These are phyloP conservation scores for Eolophus roseicapilla DNA, from an alignment of 2,113 vertebrate species.

Conservation along the genomic window DNA sequence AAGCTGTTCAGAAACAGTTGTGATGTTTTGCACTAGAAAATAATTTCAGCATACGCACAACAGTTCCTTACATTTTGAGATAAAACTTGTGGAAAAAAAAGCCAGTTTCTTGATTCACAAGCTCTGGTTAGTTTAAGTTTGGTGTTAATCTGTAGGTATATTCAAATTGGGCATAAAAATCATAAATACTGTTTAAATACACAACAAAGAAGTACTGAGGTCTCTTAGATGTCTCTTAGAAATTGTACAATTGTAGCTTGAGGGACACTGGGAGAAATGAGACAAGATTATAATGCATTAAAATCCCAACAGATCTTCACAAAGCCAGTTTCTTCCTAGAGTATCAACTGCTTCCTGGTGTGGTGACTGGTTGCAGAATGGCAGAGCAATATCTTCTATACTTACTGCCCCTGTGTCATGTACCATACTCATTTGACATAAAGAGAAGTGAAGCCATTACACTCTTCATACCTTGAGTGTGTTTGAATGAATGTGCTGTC, in stretches of 20 bases:
- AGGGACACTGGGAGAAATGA: neutral
- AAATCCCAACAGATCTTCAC: neutral
- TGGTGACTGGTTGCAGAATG: neutral
- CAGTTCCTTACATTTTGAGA: neutral
- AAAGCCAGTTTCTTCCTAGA: neutral
- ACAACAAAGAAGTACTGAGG: neutral
- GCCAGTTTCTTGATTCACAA: neutral
- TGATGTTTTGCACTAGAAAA: neutral
- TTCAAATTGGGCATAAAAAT: neutral
- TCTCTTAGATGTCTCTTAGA: neutral
- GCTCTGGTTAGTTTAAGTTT: neutral
- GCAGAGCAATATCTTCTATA: neutral
- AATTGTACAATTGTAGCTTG: neutral
- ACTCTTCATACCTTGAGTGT: neutral
- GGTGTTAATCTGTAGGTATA: neutral
- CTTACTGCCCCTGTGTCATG: neutral
- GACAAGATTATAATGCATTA: neutral
- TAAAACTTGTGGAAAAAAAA: neutral
- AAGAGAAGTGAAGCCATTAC: neutral
- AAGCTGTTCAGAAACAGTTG: neutral
- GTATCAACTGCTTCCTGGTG: neutral
- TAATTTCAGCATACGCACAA: neutral
- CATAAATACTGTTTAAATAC: neutral
- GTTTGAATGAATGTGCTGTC: neutral
- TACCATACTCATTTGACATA: neutral